These are phyloP conservation scores for Todiramphus saurophagus DNA, from an alignment of 2,113 vertebrate species.

Conservation along the genomic window DNA sequence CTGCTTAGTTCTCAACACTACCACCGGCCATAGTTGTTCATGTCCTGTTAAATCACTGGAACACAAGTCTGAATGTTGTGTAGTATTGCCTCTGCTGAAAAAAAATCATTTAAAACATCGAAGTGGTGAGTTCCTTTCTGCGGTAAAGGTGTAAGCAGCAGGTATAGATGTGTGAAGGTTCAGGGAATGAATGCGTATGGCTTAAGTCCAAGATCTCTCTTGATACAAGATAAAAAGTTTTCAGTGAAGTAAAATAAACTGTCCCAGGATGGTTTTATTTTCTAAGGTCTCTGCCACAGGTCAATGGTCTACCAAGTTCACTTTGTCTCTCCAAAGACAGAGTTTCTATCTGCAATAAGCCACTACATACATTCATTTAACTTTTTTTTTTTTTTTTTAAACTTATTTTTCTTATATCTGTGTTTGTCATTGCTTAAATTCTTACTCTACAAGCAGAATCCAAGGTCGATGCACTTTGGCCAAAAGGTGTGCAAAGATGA, in stretches of 20 bases:
- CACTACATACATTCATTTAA: neutral
- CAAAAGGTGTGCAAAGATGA: neutral
- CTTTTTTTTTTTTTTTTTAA: neutral
- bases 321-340: neutral
- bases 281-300: neutral
- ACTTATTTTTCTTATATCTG: neutral
- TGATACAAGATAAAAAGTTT: neutral
- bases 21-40: neutral
- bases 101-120: neutral
- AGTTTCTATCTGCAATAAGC: neutral
- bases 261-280: neutral
- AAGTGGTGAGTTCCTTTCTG: neutral
- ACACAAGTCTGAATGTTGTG: neutral
- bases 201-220: neutral
- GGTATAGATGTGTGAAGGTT: neutral
- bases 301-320: neutral
- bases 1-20: neutral
- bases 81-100: neutral
- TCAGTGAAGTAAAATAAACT: neutral
- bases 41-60: neutral
- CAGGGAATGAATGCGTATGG: neutral
- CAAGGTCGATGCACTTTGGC: neutral
- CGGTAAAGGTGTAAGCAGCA: neutral
- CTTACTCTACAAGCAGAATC: neutral
- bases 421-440: neutral